Evolutionary conservation across 2,888 invertebrate genomes (phyloP).

Genomic region (Euzetes globulus): DNA sequence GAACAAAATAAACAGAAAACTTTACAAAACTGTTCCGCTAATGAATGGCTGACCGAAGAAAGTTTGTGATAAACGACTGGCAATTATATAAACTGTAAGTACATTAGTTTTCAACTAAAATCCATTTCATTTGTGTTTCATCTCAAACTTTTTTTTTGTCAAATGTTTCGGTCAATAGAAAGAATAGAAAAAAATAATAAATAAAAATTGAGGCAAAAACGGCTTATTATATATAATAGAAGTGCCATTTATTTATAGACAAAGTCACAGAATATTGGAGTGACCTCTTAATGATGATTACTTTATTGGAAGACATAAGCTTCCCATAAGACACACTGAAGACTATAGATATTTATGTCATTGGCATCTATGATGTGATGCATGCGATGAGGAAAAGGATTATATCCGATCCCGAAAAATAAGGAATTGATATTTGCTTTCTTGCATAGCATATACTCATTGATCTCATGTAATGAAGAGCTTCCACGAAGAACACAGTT

Average conservation of each 20-base stretch:
- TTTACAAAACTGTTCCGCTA: too few relatives aligned
- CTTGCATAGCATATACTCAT: neutral
- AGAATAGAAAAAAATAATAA: too few relatives aligned
- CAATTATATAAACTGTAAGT: too few relatives aligned
- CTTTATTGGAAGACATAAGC: neutral
- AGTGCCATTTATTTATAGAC: neutral
- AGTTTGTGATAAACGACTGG: too few relatives aligned
- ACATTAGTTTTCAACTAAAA: too few relatives aligned
- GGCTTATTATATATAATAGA: neutral
- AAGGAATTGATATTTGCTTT: slow-evolving; percentile 4
- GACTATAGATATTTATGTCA: neutral
- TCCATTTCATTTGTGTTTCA: too few relatives aligned
- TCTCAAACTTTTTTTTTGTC: too few relatives aligned
- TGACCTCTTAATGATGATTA: slow-evolving; percentile 21
- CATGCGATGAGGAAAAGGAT: slow-evolving; percentile 3
- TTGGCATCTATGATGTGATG: neutral
- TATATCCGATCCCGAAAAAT: neutral
- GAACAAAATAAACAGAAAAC: too few relatives aligned
- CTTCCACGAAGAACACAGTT: neutral
- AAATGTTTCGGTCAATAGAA: neutral
- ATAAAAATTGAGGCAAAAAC: too few relatives aligned
- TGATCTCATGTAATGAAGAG: slow-evolving; percentile 7
- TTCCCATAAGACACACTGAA: neutral
- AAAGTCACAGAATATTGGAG: neutral
- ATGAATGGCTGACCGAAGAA: too few relatives aligned